A percentile compares a stretch with the other conserved stretches of the same genome.
These are phyloP conservation scores for Cavia porcellus DNA, from an alignment of 2,113 vertebrate species.

Conservation along the genomic window DNA sequence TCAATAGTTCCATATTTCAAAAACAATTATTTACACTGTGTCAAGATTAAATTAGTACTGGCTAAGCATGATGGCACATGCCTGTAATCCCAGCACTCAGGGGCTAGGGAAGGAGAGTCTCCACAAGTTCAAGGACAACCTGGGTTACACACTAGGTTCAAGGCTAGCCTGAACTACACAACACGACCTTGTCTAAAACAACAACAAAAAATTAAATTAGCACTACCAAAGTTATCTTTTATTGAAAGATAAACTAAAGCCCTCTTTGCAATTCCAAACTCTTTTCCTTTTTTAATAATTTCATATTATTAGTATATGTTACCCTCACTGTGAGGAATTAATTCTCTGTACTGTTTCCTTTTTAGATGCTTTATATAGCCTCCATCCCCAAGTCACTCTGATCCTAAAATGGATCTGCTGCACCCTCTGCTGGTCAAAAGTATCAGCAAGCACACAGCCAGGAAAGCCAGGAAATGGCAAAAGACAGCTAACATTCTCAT, in stretches of 20 bases:
- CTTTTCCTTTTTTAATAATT: neutral
- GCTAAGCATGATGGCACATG: neutral
- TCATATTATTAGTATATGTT: neutral
- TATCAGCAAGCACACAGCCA: neutral
- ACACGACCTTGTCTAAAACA: neutral
- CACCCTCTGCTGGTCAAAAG: slow-evolving; percentile 72
- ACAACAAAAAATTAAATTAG: neutral
- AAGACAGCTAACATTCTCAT: neutral
- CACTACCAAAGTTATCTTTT: neutral
- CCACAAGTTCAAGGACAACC: neutral
- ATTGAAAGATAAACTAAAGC: slow-evolving; percentile 48
- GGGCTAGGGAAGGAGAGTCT: neutral
- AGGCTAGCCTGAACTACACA: neutral
- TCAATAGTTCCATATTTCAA: neutral
- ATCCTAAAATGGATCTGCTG: slow-evolving; percentile 15
- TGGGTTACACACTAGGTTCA: neutral
- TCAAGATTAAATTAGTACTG: slow-evolving; percentile 32
- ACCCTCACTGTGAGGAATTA: neutral
- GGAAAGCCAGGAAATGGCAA: neutral
- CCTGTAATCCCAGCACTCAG: neutral
- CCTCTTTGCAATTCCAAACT: neutral
- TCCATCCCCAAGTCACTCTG: neutral
- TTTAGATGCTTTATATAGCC: neutral
- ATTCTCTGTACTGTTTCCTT: neutral
- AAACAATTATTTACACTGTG: neutral